These are phyloP conservation scores for Nemurella pictetii DNA, from an alignment of 2,888 invertebrate species.

Conservation along the genomic window DNA sequence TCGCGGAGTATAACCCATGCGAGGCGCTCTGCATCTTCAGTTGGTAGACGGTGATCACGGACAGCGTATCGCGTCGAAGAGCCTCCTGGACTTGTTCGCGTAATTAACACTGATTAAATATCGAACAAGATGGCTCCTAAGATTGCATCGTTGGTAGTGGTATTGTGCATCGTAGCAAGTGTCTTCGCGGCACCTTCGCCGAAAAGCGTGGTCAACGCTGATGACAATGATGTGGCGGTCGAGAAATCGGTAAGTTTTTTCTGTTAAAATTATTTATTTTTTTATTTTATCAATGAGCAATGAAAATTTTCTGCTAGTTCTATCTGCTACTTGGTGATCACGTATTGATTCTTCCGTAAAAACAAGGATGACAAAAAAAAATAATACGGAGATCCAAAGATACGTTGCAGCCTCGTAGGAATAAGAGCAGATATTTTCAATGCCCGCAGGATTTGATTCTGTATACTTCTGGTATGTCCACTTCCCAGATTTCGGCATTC, in stretches of 20 bases:
- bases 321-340: no score
- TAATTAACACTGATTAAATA: background rate
- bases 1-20: background rate
- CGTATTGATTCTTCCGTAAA: background rate
- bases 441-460: no score
- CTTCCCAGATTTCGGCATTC: no score
- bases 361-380: background rate
- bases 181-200: background rate
- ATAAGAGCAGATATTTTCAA: no score
- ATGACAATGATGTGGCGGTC: background rate
- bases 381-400: background rate
- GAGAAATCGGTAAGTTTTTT: background rate
- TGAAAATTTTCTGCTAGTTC: no score
- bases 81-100: background rate
- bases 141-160: background rate
- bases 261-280: background rate
- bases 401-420: no score
- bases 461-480: no score
- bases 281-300: background rate
- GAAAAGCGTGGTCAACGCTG: background rate
- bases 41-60: background rate
- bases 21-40: background rate
- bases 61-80: background rate
- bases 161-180: background rate
- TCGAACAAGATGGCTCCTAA: background rate